Percentiles rank a stretch among this genome's conserved stretches.
Evolutionary conservation across 2,113 vertebrate species (phyloP).

Genomic region (Brachyhypopomus occidentalis): DNA sequence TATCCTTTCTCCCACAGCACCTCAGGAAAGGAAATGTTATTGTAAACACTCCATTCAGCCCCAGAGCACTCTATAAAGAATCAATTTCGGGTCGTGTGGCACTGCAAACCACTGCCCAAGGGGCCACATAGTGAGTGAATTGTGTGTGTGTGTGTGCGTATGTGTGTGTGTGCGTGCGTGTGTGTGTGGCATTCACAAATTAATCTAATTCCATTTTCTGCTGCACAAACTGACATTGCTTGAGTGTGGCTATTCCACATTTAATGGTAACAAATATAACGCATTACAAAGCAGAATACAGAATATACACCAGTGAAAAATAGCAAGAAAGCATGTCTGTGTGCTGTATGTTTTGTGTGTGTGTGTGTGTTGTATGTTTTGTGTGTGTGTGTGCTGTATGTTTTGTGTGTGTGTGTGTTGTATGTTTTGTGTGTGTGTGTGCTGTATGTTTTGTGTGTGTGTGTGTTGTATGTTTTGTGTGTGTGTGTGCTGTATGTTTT

Average conservation of each 20-base stretch:
- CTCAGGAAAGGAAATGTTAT: constrained; percentile 61
- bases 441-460: constrained; percentile 27
- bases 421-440: constrained; percentile 25
- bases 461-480: constrained; percentile 5
- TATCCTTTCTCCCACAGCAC: constrained; percentile 34
- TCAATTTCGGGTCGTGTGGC: constrained; percentile 56
- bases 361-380: not conserved
- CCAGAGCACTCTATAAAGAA: constrained; percentile 62
- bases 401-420: not conserved
- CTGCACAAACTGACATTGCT: too few species aligned
- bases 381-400: not conserved
- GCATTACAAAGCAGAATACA: too few species aligned
- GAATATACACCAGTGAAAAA: too few species aligned
- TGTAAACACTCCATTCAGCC: constrained; percentile 62
- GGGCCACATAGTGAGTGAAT: constrained; percentile 37
- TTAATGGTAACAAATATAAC: too few species aligned
- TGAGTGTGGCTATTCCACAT: too few species aligned
- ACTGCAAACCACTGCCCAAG: constrained; percentile 53
- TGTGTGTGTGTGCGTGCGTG: constrained; percentile 22
- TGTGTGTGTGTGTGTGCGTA: constrained; percentile 23
- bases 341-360: not conserved
- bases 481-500: constrained; percentile 24
- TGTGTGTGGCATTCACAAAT: constrained; percentile 5
- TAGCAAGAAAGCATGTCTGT: too few species aligned
- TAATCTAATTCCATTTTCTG: constrained; percentile 19